Base-by-base conservation (phyloP, 2,113 vertebrate species). In the Coregonus clupeaformis region DNA sequence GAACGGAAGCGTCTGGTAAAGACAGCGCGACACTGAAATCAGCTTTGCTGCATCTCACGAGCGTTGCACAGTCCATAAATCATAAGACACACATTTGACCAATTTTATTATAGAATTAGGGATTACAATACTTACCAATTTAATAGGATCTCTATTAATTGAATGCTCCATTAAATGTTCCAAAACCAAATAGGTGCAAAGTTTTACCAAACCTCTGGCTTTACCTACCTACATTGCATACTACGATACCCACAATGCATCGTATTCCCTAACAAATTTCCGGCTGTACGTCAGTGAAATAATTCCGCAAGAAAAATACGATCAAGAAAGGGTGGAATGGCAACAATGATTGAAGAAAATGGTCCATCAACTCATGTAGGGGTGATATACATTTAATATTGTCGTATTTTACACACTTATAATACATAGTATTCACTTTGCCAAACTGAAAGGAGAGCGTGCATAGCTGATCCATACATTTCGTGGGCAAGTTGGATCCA, bases 311-410 rank as follows among this genome's bases (percentile, higher is more conserved):
- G 30, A 22, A 27, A 79, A 82, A 82, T 22, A 55, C 29, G 66
- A 45, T 5, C 27, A 32, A 65, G 73, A 59, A 75, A 66, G 65
- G 63, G 71, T 59, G 49, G 18, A 49, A 79, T 90, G 88, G 88
- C 86, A 69, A 83, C 90, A 78, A 88, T 83, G 80, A 88, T 88
- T 27, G 91, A 91, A 29, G 90, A 91, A 85, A 92, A 92, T 49
- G 90, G 92, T 76, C 89, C 89, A 64, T 80, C 88, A 25, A 72
- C 74, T 72, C 88, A 85, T 68, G 87, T 89, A 85, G 66, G 85
- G 85, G 49, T 74, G 71, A 76, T 27, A 62, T 12, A 3, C 4
- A 32, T 27, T 65, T 14, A 47, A 13, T 29, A 18, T 11, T 20
- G 18, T 67, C 16, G n/a, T 22, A 22, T 22, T 22, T 60, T 16